Percentiles rank a stretch among this genome's conserved stretches.
Evolutionary conservation across 2,113 vertebrate genomes (phyloP).

Genomic region (Tragelaphus strepsiceros): DNA sequence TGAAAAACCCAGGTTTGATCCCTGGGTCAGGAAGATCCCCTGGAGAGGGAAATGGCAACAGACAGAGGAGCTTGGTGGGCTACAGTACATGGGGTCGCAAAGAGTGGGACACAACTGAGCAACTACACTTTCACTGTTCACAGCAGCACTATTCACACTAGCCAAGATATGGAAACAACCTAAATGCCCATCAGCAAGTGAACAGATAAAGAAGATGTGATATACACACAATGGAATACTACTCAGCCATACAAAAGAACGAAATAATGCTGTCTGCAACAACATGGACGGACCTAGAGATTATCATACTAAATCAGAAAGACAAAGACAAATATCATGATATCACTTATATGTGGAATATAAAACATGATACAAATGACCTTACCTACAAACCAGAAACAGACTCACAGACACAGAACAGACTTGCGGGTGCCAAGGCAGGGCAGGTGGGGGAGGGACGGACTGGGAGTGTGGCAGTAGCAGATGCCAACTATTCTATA

Average conservation of each 20-base stretch:
- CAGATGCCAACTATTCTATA: background rate
- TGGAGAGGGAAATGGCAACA: background rate
- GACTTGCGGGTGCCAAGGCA: background rate
- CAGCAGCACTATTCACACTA: background rate
- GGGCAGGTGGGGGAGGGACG: background rate
- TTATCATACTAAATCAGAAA: background rate
- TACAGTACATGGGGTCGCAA: background rate
- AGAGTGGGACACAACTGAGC: background rate
- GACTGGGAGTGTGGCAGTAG: background rate
- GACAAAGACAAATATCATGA: background rate
- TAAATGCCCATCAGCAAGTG: background rate
- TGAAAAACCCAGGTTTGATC: background rate
- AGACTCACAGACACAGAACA: background rate
- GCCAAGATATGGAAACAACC: background rate
- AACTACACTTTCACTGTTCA: background rate
- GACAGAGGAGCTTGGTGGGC: background rate
- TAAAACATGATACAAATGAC: background rate
- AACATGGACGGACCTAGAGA: background rate
- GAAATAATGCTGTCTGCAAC: background rate
- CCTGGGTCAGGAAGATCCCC: background rate
- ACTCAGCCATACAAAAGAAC: background rate
- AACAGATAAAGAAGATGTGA: background rate
- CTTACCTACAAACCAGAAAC: background rate
- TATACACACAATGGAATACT: background rate
- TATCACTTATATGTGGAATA: background rate